Percentiles rank a stretch among this genome's conserved stretches.
Evolutionary conservation across 2,113 vertebrate genomes (phyloP).

Genomic region (Benthochromis sp.): DNA sequence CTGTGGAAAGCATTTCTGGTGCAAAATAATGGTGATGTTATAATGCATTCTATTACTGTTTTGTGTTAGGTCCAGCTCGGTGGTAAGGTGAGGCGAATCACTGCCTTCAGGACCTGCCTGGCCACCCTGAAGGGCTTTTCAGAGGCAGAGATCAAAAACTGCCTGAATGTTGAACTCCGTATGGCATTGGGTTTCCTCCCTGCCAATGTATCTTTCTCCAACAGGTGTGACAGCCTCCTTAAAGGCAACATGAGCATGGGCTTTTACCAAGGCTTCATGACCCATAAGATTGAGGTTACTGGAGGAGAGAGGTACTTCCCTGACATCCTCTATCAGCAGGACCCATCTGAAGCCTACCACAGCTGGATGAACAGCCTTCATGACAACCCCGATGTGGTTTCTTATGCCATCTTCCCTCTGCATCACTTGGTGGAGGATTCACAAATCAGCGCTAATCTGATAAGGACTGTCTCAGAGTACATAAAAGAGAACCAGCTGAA

Average conservation of each 20-base stretch:
- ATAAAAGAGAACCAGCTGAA: slow-evolving; percentile 65
- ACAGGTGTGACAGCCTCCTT: slow-evolving; percentile 59
- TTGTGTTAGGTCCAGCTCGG: slow-evolving; percentile 65
- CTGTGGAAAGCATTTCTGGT: neutral
- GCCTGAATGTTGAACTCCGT: slow-evolving; percentile 67
- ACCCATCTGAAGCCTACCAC: slow-evolving; percentile 56
- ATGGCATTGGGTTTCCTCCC: slow-evolving; percentile 63
- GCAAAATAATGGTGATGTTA: neutral
- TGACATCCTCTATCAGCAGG: slow-evolving; percentile 61
- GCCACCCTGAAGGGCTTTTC: slow-evolving; percentile 67
- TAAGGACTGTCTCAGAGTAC: slow-evolving; percentile 48
- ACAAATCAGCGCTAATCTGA: slow-evolving; percentile 57
- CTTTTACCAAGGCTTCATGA: slow-evolving; percentile 73
- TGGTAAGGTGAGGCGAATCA: slow-evolving; percentile 68
- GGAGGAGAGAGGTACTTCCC: slow-evolving; percentile 70
- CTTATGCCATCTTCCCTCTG: slow-evolving; percentile 69
- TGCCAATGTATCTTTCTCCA: slow-evolving; percentile 57
- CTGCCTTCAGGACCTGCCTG: slow-evolving; percentile 73
- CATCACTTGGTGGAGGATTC: slow-evolving; percentile 66
- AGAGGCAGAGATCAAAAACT: slow-evolving; percentile 66
- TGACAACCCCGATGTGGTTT: slow-evolving; percentile 66
- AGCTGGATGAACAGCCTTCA: slow-evolving; percentile 71
- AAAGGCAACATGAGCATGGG: slow-evolving; percentile 68
- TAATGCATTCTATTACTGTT: neutral
- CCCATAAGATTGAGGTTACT: slow-evolving; percentile 64